phyloP scores from a whole-genome alignment of 2,888 invertebrate species.

The Biston betularia region DNA sequence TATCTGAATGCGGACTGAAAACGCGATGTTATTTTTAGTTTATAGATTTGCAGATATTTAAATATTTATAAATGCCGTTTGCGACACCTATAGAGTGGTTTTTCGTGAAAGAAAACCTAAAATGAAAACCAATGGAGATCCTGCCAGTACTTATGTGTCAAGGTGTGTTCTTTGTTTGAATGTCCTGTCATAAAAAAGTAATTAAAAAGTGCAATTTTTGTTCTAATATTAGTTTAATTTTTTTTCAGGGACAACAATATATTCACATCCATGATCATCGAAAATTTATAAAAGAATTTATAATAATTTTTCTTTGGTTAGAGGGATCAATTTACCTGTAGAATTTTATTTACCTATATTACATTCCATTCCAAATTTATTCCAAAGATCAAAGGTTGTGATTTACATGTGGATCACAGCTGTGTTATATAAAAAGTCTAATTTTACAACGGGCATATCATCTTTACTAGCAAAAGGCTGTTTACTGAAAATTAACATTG shows the following conservation, averaged over 20 bases:
- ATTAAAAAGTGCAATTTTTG: neutral
- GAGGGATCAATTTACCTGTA: constrained; percentile 80
- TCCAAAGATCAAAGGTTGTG: constrained; percentile 55
- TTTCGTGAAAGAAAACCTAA: constrained; percentile 52
- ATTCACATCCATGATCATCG: constrained; percentile 31
- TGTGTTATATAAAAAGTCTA: constrained; percentile 43
- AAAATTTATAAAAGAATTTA: constrained; percentile 27
- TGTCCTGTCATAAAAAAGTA: constrained; percentile 13
- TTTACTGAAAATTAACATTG: constrained; percentile 46
- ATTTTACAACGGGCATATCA: constrained; percentile 59
- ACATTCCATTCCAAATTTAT: constrained; percentile 40
- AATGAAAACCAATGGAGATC: constrained; percentile 58
- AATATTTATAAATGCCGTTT: constrained; percentile 81
- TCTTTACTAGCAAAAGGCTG: constrained; percentile 57
- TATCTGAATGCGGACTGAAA: constrained; percentile 82
- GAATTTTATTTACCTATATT: too few species aligned
- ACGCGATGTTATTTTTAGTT: constrained; percentile 83
- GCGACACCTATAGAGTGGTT: constrained; percentile 52
- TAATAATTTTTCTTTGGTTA: constrained; percentile 38
- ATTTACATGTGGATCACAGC: constrained; percentile 55
- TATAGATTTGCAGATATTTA: constrained; percentile 84
- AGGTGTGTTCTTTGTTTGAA: constrained; percentile 79
- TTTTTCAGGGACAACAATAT: constrained; percentile 25
- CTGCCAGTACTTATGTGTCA: constrained; percentile 52
- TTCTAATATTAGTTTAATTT: neutral